These are phyloP conservation scores for Agrochola macilenta DNA, from an alignment of 2,888 invertebrate species.

Conservation along the genomic window DNA sequence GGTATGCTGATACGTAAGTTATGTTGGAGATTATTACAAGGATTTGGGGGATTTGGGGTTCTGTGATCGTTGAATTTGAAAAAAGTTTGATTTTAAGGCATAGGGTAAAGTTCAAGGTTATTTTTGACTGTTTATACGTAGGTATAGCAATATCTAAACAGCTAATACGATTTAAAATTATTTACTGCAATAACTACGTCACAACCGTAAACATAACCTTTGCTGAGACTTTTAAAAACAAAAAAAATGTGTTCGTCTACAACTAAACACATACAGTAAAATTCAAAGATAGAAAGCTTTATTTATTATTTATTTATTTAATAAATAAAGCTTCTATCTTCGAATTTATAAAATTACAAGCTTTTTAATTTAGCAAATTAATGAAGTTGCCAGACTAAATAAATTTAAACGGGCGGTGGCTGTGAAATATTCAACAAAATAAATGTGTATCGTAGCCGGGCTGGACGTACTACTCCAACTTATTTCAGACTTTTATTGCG, in stretches of 20 bases:
- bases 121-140: not conserved
- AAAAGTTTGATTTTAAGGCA: constrained; percentile 8
- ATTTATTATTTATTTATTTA: too few species aligned
- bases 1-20: constrained; percentile 58
- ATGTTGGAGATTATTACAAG: constrained; percentile 55
- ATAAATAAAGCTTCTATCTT: too few species aligned
- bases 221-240: not conserved
- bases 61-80: not conserved
- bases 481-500: constrained; percentile 75
- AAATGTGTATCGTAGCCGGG: constrained; percentile 56
- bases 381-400: constrained; percentile 50
- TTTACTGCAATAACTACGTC: too few species aligned
- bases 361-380: constrained; percentile 55
- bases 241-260: not conserved
- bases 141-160: not conserved
- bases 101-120: not conserved
- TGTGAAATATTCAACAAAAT: constrained; percentile 63
- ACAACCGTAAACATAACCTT: not conserved
- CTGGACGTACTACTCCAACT: constrained; percentile 64
- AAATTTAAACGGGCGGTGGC: constrained; percentile 50
- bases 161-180: not conserved
- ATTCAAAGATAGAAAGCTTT: constrained; percentile 12
- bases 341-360: constrained; percentile 4
- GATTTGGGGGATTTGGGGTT: constrained; percentile 29
- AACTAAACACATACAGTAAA: not conserved